These are phyloP conservation scores for Mythimna pallens DNA, from an alignment of 2,888 invertebrate species.

Conservation along the genomic window DNA sequence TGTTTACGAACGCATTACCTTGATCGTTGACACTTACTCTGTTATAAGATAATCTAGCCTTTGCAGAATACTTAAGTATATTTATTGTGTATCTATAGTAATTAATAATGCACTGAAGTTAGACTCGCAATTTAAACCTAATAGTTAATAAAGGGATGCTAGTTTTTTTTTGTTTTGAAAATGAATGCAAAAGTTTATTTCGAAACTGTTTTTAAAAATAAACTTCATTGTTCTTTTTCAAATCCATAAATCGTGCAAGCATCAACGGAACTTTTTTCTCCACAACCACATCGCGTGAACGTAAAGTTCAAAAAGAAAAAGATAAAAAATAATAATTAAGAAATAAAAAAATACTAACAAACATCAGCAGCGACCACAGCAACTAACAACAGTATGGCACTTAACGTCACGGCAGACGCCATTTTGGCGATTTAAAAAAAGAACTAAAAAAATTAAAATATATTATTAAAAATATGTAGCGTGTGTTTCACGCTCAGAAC, in stretches of 20 bases:
- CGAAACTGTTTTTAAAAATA: too few species aligned
- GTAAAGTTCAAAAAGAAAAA: background rate
- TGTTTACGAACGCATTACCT: too few species aligned
- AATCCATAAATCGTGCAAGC: background rate
- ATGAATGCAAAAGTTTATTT: too few species aligned
- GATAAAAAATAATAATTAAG: background rate
- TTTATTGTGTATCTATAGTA: background rate
- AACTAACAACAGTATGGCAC: slow-evolving; percentile 85
- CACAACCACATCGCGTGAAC: background rate
- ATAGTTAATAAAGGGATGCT: background rate
- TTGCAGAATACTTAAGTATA: slow-evolving; percentile 5
- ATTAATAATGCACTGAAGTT: background rate
- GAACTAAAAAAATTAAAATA: slow-evolving; percentile 65
- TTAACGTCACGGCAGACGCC: slow-evolving; percentile 87
- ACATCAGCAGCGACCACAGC: slow-evolving; percentile 82
- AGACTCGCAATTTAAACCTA: background rate
- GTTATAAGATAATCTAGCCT: background rate
- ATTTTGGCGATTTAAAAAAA: slow-evolving; percentile 75
- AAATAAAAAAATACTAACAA: slow-evolving; percentile 75
- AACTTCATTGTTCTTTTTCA: background rate
- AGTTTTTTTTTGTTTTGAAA: too few species aligned
- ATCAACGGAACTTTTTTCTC: slow-evolving; percentile 11
- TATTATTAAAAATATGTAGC: slow-evolving; percentile 66
- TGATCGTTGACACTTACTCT: background rate
- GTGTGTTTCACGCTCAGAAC: slow-evolving; percentile 74